Evolutionary conservation across 2,797 vertebrate genomes (phyloP).

Genomic region (Holocentrus rufus): DNA sequence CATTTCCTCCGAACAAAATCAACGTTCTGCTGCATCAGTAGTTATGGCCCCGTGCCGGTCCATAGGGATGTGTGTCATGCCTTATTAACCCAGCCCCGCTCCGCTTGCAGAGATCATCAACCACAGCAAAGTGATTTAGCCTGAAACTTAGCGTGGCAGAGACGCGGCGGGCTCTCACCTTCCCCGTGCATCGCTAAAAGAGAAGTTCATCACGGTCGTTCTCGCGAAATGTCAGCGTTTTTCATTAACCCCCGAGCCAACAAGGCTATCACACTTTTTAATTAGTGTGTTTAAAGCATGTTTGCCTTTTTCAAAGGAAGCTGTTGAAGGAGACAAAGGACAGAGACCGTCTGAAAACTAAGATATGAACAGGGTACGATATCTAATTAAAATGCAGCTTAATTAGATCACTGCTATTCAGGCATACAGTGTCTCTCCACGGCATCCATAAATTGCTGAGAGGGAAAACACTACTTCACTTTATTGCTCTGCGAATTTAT

Average conservation of each 20-base stretch:
- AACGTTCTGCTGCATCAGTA: constrained; percentile 6
- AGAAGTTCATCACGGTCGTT: constrained; percentile 51
- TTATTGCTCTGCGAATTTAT: constrained; percentile 33
- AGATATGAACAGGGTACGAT: constrained; percentile 54
- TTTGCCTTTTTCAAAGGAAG: constrained; percentile 64
- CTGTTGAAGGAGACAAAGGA: constrained; percentile 53
- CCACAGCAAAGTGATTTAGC: constrained; percentile 29
- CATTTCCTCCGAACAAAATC: constrained; percentile 25
- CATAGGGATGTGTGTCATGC: constrained; percentile 21
- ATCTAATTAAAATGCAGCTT: constrained; percentile 70
- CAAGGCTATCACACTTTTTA: constrained; percentile 48
- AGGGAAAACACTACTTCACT: constrained; percentile 28
- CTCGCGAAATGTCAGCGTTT: constrained; percentile 58
- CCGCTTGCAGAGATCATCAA: constrained; percentile 19
- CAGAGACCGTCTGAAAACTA: constrained; percentile 41
- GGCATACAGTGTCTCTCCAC: constrained; percentile 26
- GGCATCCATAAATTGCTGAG: constrained; percentile 29
- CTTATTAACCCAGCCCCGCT: constrained; percentile 49
- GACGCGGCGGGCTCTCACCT: constrained; percentile 23
- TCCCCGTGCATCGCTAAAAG: constrained; percentile 9
- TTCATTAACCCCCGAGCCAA: constrained; percentile 61
- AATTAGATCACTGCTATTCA: constrained; percentile 61
- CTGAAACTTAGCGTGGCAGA: constrained; percentile 34
- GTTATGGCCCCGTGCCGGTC: not conserved
- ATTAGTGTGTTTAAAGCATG: constrained; percentile 60